Evolutionary conservation across 2,113 vertebrate genomes (phyloP), one percentile per base, ranked within the genome.

Genomic region (Mola mola): DNA sequence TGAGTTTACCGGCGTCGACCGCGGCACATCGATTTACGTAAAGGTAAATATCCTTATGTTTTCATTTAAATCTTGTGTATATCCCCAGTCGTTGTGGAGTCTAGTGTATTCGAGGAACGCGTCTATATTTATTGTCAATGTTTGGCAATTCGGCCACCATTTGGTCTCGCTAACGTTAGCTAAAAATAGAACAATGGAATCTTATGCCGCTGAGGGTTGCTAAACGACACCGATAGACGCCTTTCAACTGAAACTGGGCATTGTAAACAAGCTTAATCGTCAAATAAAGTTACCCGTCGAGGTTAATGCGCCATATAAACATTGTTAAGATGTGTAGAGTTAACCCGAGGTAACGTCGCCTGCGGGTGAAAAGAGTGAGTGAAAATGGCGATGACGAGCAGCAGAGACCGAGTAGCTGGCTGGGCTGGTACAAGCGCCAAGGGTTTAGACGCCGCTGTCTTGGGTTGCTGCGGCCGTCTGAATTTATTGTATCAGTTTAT

Each of bases 141-240:
- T 33, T 36, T 36, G 10, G 1, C 1, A n/a, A n/a, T n/a, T n/a
- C 4, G 12, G 44, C 44, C 16, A 41, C 26, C 22, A 15, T 42
- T 19, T 31, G 59, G 11, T 5, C 20, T 4, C 17, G 58, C 75
- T 62, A 65, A 66, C 6, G 22, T 22, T 57, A 47, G 43, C 72
- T 79, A 75, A 65, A 75, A 81, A 78, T 70, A 73, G 88, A 85
- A 90, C 88, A 90, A 90, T 90, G 42, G 83, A 31, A 3, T 15
- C 13, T 34, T 15, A 15, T 13, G 5, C 12, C 11, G 20, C 41
- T 44, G 21, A 34, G 33, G 11, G 33, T 34, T 34, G 8, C 8
- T 24, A 8, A 58, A 61, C 8, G 3, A 37, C n/a, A 5, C 1
- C 15, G 31, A 11, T 33, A 1, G 9, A 3, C 2, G 2, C 6